Evolutionary conservation across 2,797 vertebrate species (phyloP), one percentile per base, ranked within the genome.

Genomic region (Myioborus miniatus): DNA sequence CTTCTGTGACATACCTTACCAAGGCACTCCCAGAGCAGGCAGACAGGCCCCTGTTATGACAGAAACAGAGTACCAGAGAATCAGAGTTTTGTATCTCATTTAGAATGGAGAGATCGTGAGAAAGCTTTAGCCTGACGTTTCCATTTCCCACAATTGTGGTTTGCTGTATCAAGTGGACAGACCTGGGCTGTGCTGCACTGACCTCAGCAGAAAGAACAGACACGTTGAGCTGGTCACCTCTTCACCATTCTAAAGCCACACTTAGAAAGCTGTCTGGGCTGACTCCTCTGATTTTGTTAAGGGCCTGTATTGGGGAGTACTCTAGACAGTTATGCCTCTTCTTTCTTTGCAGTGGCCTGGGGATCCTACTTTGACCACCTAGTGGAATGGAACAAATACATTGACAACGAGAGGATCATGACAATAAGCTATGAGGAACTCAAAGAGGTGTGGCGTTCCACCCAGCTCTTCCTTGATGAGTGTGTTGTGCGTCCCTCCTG

Each of bases 351-450:
- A 98, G 98, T 98, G 81, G 3, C 94, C 26, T 98, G 98, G 96
- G 98, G 98, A 26, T 98, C 97, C 23, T 99, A 98, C 94, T 98
- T 98, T 72, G 97, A 98, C 22, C 77, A 98, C 14, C 97, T 97
- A 23, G 27, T 97, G 77, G 97, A 97, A 87, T 98, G 98, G 98
- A 98, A 98, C 77, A 97, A 98, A 84, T 97, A 64, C 69, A 96
- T 98, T 2, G 96, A 98, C 22, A 92, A 98, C 2, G 94, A 98
- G 22, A 96, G 58, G 5, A 83, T 98, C 49, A 96, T 98, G 98
- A 39, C 98, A 1, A 94, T 98, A 76, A 99, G 96, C 53, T 98
- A 97, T 0, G 98, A 98, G 71, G 97, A 98, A 14, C 84, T 98
- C 15, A 98, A 98, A 96, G 85, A 98, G 97, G 98, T 98, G 47